phyloP scores from a whole-genome alignment of 2,888 invertebrate species.

The Plutella xylostella region DNA sequence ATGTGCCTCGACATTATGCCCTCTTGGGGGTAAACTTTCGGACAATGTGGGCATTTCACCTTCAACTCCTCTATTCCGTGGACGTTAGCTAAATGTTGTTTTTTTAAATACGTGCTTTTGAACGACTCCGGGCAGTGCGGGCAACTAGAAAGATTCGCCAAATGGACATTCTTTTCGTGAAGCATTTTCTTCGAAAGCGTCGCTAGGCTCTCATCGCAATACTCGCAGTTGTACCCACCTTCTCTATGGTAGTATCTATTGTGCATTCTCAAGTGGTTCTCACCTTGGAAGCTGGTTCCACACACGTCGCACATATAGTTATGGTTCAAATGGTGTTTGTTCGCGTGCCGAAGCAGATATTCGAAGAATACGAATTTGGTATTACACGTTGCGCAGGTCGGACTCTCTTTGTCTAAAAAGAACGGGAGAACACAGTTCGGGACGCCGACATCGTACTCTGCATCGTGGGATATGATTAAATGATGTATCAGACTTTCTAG shows the following conservation, averaged over 20 bases:
- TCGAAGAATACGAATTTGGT: conserved; percentile 58
- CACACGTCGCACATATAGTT: conserved; percentile 61
- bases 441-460: conserved; percentile 51
- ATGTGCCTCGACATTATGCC: conserved; percentile 72
- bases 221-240: conserved; percentile 51
- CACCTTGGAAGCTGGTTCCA: conserved; percentile 59
- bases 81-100: conserved; percentile 50
- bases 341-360: conserved; percentile 51
- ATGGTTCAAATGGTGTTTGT: conserved; percentile 54
- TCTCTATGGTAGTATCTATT: conserved; percentile 55
- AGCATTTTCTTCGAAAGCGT: conserved; percentile 54
- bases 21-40: conserved; percentile 60
- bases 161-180: conserved; percentile 55
- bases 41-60: conserved; percentile 57
- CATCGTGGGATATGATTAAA: conserved; percentile 56
- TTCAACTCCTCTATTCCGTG: conserved; percentile 56
- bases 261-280: conserved; percentile 60
- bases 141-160: conserved; percentile 45
- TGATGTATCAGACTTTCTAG: conserved; percentile 55
- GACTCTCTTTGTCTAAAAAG: conserved; percentile 47
- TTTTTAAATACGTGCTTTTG: conserved; percentile 55
- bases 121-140: conserved; percentile 55
- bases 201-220: conserved; percentile 58
- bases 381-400: conserved; percentile 51
- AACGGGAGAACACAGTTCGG: conserved; percentile 57